These are phyloP conservation scores for Drosophila ironensis DNA, from an alignment of 1,140 invertebrate genomes.

Conservation along the genomic window DNA sequence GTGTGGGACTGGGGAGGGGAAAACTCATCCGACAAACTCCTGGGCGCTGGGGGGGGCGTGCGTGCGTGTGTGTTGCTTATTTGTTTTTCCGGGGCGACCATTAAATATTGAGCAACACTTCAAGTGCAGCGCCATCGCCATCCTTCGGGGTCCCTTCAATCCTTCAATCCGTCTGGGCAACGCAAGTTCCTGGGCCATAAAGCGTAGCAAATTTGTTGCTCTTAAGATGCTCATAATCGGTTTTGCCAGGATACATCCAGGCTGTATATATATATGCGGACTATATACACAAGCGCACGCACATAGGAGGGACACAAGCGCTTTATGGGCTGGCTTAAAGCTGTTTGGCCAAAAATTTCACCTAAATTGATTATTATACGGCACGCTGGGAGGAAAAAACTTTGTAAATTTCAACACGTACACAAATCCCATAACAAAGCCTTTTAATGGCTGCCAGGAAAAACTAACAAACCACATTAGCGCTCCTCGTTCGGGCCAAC, in stretches of 20 bases:
- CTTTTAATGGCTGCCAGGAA: conserved; percentile 73
- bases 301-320: conserved; percentile 4
- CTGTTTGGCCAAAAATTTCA: conserved; percentile 58
- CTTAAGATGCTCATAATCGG: conserved; percentile 69
- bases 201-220: conserved; percentile 63
- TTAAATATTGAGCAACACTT: conserved; percentile 53
- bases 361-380: conserved; percentile 73
- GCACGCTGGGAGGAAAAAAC: conserved; percentile 29
- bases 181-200: conserved; percentile 34
- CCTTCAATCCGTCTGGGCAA: neutral
- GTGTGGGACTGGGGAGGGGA: neutral
- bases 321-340: conserved; percentile 73
- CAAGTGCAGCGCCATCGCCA: conserved; percentile 16
- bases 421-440: conserved; percentile 78
- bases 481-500: conserved; percentile 3
- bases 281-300: neutral
- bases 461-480: conserved; percentile 78
- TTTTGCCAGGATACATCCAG: conserved; percentile 41
- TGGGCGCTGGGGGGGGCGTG: too few species aligned
- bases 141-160: neutral
- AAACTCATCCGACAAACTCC: neutral
- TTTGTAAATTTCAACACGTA: conserved; percentile 79
- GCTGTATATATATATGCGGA: neutral
- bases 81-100: conserved; percentile 20
- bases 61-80: conserved; percentile 2